These are phyloP conservation scores for Lochmaea crataegi DNA, from an alignment of 2,888 invertebrate species.

Conservation along the genomic window DNA sequence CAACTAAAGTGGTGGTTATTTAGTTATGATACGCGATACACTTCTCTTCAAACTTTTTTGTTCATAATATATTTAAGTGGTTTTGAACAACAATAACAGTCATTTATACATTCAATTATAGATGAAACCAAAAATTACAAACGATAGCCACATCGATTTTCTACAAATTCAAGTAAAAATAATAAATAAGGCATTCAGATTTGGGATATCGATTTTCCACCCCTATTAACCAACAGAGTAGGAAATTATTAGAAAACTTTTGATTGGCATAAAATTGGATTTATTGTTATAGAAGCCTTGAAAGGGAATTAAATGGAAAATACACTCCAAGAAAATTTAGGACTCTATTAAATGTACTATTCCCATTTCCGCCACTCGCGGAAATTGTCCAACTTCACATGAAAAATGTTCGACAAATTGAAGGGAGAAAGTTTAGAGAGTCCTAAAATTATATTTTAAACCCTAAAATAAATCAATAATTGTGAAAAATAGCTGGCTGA, in stretches of 20 bases:
- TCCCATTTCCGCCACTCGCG: conserved; percentile 9
- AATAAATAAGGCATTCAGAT: conserved; percentile 2
- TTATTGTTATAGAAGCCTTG: conserved; percentile 42
- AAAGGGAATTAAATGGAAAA: conserved; percentile 15
- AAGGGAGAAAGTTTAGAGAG: neutral
- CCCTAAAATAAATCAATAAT: neutral
- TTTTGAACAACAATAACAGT: neutral
- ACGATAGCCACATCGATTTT: neutral
- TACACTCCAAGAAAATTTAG: conserved; percentile 25
- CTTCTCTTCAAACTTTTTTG: too few species aligned
- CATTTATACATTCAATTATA: neutral
- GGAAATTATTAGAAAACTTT: conserved; percentile 48
- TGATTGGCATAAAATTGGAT: conserved; percentile 48
- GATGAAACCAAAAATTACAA: neutral
- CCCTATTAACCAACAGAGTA: conserved; percentile 39
- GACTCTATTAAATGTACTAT: conserved; percentile 23
- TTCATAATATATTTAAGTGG: neutral
- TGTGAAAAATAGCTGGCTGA: too few species aligned
- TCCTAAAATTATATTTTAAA: neutral
- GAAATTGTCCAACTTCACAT: conserved; percentile 1
- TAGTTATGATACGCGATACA: too few species aligned
- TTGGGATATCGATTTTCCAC: conserved; percentile 38
- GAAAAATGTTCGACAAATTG: conserved; percentile 2
- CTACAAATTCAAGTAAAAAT: neutral
- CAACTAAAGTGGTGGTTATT: too few species aligned